Conservation (phyloP, 2,797 vertebrate genomes). For the Coregonus sp. region DNA sequence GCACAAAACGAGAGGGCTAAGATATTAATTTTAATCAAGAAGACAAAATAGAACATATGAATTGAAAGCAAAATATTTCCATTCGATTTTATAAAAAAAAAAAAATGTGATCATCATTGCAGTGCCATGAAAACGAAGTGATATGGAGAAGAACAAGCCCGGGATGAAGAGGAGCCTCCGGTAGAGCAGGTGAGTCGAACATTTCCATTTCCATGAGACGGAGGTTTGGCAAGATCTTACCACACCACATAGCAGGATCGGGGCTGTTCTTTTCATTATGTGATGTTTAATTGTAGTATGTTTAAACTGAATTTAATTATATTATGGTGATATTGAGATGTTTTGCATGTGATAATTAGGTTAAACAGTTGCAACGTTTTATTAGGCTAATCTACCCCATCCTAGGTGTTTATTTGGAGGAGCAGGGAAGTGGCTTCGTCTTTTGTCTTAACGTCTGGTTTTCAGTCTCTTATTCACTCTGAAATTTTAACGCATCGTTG, state of each 20-base stretch:
- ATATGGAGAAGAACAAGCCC: conserved; percentile 57
- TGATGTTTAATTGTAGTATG: background rate
- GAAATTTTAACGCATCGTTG: conserved; percentile 43
- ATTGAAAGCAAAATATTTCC: conserved; percentile 58
- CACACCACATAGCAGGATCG: background rate
- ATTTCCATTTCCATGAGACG: conserved; percentile 30
- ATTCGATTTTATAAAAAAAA: conserved; percentile 36
- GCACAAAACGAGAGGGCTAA: conserved; percentile 66
- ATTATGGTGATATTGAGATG: conserved; percentile 4
- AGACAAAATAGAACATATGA: conserved; percentile 61
- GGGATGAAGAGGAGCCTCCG: conserved; percentile 59
- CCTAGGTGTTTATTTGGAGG: conserved; percentile 56
- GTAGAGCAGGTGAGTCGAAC: conserved; percentile 72
- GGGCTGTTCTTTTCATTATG: background rate
- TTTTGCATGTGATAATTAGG: conserved; percentile 54
- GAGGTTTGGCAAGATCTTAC: conserved; percentile 38
- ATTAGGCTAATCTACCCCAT: conserved; percentile 19
- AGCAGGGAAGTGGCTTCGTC: conserved; percentile 63
- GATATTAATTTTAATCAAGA: conserved; percentile 45
- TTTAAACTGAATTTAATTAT: background rate
- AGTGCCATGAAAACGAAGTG: conserved; percentile 34
- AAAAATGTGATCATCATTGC: conserved; percentile 15
- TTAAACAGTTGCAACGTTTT: conserved; percentile 57
- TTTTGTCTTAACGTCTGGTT: conserved; percentile 45
- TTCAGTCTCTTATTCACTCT: conserved; percentile 40